A percentile compares a stretch with the other conserved stretches of the same genome.
Conservation (phyloP, 2,797 vertebrate genomes). For the Eulemur mongoz region DNA sequence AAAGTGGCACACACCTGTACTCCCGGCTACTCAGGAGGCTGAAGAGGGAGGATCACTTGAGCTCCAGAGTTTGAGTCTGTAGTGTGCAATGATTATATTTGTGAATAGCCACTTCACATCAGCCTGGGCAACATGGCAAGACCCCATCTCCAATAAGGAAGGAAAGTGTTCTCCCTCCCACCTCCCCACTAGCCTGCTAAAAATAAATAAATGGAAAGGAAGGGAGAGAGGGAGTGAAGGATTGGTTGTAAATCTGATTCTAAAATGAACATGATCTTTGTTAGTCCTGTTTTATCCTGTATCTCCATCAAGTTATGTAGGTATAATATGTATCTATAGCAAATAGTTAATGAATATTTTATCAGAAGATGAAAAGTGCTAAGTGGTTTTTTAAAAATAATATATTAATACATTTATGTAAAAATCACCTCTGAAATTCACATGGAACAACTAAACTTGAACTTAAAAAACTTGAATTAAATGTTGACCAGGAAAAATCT, state of each 20-base stretch:
- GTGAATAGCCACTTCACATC: neutral
- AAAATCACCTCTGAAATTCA: neutral
- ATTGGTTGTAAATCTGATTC: conserved; percentile 3
- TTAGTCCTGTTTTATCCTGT: neutral
- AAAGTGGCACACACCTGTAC: too few relatives aligned
- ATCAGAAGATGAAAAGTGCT: neutral
- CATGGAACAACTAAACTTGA: neutral
- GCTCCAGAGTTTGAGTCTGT: neutral
- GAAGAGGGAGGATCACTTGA: neutral
- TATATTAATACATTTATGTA: neutral
- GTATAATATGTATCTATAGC: neutral
- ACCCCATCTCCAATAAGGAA: neutral
- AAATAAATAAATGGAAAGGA: neutral
- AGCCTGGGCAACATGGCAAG: neutral
- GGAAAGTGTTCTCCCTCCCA: too few relatives aligned
- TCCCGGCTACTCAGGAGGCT: neutral
- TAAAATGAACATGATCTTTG: conserved; percentile 30
- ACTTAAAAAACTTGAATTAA: conserved; percentile 24
- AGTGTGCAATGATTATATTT: neutral
- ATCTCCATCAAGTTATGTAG: neutral
- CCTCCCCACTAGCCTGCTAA: neutral
- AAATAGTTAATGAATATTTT: neutral
- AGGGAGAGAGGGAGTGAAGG: neutral
- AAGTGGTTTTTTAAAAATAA: neutral
- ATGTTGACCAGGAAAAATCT: neutral